Conservation (phyloP, 2,113 vertebrate species). For the Pseudonaja textilis region DNA sequence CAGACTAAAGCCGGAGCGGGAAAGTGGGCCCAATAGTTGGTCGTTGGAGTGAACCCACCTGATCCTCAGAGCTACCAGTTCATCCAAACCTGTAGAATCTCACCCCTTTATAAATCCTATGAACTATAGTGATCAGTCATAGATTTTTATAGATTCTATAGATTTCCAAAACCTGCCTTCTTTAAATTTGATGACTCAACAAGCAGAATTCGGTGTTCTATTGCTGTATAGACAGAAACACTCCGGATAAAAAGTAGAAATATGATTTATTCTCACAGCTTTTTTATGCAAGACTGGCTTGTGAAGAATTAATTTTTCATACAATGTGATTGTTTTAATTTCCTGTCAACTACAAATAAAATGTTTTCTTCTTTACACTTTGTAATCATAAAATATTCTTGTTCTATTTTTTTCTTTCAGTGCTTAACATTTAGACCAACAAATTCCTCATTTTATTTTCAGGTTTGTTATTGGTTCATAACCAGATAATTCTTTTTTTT, state of each 20-base stretch:
- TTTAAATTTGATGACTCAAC: not conserved
- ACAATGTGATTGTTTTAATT: not conserved
- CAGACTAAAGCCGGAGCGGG: no score
- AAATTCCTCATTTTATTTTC: not conserved
- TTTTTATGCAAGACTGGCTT: not conserved
- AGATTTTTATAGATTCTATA: not conserved
- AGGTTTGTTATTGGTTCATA: not conserved
- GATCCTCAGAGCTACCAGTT: no score
- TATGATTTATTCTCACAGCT: not conserved
- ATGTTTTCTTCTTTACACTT: not conserved
- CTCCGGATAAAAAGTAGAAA: not conserved
- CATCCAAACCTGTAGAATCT: no score
- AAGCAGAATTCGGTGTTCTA: not conserved
- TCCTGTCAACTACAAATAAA: not conserved
- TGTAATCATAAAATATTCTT: not conserved
- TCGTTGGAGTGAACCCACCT: no score
- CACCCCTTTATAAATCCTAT: not conserved
- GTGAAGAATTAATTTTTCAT: not conserved
- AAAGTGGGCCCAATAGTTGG: no score
- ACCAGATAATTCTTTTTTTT: not conserved
- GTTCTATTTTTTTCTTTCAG: not conserved
- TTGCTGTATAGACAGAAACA: not conserved
- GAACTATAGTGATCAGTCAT: not conserved
- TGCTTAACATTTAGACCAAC: not conserved
- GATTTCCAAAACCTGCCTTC: not conserved